Conservation (phyloP, 2,888 invertebrate species). For the Cerastoderma edule region DNA sequence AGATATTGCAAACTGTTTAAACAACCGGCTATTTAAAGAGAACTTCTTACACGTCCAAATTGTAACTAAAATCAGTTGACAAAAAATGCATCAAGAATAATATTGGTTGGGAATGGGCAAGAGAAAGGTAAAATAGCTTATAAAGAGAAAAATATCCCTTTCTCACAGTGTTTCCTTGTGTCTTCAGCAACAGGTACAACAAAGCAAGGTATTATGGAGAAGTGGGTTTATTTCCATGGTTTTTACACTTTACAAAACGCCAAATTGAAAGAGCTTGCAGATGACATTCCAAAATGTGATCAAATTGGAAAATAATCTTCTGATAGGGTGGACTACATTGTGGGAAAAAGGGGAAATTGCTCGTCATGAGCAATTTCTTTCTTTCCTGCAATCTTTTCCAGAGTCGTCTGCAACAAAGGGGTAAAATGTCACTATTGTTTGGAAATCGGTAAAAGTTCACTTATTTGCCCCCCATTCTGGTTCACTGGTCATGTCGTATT, state of each 20-base stretch:
- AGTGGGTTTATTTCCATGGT: background rate
- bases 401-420: no score
- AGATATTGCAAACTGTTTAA: background rate
- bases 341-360: background rate
- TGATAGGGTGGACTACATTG: no score
- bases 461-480: no score
- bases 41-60: background rate
- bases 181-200: background rate
- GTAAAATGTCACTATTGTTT: background rate
- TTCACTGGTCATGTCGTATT: no score
- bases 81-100: background rate
- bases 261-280: background rate
- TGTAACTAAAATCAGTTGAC: background rate
- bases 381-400: conserved; percentile 2
- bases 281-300: no score
- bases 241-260: background rate
- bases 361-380: background rate
- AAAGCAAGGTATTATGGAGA: background rate
- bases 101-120: background rate
- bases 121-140: background rate
- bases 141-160: background rate
- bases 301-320: no score
- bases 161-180: background rate
- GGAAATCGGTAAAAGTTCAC: background rate
- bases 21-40: background rate